These are phyloP conservation scores for Sycophila texana DNA, from an alignment of 2,888 invertebrate species.

Conservation along the genomic window DNA sequence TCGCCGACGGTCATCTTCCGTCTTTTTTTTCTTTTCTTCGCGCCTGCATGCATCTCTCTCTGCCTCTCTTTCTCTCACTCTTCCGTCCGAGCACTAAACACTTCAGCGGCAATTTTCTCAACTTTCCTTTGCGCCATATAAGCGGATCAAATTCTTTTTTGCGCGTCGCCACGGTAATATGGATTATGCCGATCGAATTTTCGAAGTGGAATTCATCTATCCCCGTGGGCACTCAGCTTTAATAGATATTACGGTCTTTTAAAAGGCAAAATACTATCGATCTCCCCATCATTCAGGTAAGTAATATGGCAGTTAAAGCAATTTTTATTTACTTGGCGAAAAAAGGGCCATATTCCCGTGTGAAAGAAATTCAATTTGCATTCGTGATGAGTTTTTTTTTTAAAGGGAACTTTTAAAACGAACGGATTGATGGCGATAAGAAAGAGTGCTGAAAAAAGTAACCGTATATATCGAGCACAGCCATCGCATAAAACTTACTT, in stretches of 20 bases:
- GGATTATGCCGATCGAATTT: conserved; percentile 58
- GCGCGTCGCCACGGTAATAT: conserved; percentile 41
- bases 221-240: conserved; percentile 51
- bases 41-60: no score
- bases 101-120: conserved; percentile 48
- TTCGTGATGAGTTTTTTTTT: no score
- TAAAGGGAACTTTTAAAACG: no score
- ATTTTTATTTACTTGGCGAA: conserved; percentile 14
- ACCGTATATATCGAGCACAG: no score
- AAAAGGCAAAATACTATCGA: conserved; percentile 49
- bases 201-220: conserved; percentile 52
- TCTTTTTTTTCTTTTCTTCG: neutral
- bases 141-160: conserved; percentile 32
- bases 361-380: no score
- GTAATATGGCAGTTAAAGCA: conserved; percentile 18
- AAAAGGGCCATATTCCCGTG: neutral
- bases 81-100: conserved; percentile 16
- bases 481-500: no score
- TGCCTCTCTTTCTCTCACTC: no score
- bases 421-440: no score
- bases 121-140: conserved; percentile 22
- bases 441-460: no score
- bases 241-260: conserved; percentile 52
- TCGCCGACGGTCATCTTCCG: neutral
- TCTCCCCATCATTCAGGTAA: conserved; percentile 24